Evolutionary conservation across 1,140 invertebrate species (phyloP).

Genomic region (Arion vulgaris): DNA sequence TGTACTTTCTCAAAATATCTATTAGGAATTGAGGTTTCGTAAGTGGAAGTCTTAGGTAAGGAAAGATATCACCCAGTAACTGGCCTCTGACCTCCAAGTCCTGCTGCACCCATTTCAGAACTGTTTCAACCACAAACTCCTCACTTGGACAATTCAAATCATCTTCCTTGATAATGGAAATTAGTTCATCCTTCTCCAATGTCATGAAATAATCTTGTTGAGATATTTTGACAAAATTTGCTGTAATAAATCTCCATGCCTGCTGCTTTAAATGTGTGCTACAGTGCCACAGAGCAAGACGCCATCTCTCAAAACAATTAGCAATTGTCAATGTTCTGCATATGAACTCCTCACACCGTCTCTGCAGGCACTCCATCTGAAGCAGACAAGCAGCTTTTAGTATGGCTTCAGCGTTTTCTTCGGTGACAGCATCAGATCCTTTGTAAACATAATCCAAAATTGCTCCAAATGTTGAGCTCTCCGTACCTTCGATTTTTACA

Average conservation of each 20-base stretch:
- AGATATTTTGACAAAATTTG: slow-evolving; percentile 55
- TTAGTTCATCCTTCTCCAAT: slow-evolving; percentile 60
- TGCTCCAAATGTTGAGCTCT: slow-evolving; percentile 55
- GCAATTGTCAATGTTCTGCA: slow-evolving; percentile 52
- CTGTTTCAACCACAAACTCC: slow-evolving; percentile 56
- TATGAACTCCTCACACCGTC: slow-evolving; percentile 60
- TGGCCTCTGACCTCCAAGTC: slow-evolving; percentile 50
- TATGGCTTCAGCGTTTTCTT: slow-evolving; percentile 60
- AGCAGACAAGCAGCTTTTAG: slow-evolving; percentile 59
- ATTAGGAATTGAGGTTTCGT: slow-evolving; percentile 58
- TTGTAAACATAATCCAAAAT: slow-evolving; percentile 63
- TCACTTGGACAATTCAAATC: slow-evolving; percentile 53
- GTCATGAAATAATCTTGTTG: slow-evolving; percentile 54
- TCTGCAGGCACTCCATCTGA: slow-evolving; percentile 61
- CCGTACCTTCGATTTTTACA: slow-evolving; percentile 63
- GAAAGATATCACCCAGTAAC: slow-evolving; percentile 50
- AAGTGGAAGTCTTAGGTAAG: slow-evolving; percentile 54
- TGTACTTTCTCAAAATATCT: slow-evolving; percentile 50
- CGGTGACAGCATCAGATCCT: slow-evolving; percentile 54
- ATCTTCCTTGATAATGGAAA: slow-evolving; percentile 59
- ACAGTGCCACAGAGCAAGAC: slow-evolving; percentile 54
- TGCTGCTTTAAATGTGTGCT: slow-evolving; percentile 54
- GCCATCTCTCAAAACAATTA: slow-evolving; percentile 64
- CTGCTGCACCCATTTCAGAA: slow-evolving; percentile 55
- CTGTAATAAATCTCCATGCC: slow-evolving; percentile 53